Conservation (phyloP, 2,888 invertebrate species). For the Leptothorax acervorum region DNA sequence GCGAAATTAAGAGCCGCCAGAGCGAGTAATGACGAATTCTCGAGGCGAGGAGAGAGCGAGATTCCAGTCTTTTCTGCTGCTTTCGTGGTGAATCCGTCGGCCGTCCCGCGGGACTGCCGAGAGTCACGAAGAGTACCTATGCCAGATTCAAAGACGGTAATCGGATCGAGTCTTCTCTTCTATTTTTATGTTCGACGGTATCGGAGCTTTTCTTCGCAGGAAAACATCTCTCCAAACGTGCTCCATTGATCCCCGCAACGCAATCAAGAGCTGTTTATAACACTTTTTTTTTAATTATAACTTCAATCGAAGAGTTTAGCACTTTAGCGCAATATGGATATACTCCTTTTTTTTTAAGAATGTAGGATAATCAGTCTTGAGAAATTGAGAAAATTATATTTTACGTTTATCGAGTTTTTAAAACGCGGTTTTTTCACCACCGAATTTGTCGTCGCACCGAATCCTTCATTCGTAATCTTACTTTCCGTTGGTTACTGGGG, state of each 20-base stretch:
- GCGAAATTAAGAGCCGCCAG: slow-evolving; percentile 58
- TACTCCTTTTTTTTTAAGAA: neutral
- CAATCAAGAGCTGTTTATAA: neutral
- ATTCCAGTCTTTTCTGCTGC: slow-evolving; percentile 60
- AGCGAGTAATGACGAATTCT: slow-evolving; percentile 61
- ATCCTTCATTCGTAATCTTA: neutral
- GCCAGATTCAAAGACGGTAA: slow-evolving; percentile 45
- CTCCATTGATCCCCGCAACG: neutral
- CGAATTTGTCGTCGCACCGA: neutral
- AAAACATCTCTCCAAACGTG: neutral
- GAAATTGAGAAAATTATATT: neutral
- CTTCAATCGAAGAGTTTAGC: neutral
- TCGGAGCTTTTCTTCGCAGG: neutral
- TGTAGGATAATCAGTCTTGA: neutral
- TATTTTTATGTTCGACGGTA: neutral
- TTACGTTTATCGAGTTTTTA: neutral
- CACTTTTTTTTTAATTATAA: neutral
- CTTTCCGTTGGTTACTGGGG: neutral
- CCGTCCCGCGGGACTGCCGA: slow-evolving; percentile 27
- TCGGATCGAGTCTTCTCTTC: slow-evolving; percentile 12
- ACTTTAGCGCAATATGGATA: neutral
- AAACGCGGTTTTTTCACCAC: neutral
- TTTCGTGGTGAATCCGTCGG: slow-evolving; percentile 27
- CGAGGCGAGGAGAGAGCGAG: slow-evolving; percentile 61
- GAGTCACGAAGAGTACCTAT: slow-evolving; percentile 27